phyloP scores from a whole-genome alignment of 2,888 invertebrate species.

The Erpobdella octoculata region DNA sequence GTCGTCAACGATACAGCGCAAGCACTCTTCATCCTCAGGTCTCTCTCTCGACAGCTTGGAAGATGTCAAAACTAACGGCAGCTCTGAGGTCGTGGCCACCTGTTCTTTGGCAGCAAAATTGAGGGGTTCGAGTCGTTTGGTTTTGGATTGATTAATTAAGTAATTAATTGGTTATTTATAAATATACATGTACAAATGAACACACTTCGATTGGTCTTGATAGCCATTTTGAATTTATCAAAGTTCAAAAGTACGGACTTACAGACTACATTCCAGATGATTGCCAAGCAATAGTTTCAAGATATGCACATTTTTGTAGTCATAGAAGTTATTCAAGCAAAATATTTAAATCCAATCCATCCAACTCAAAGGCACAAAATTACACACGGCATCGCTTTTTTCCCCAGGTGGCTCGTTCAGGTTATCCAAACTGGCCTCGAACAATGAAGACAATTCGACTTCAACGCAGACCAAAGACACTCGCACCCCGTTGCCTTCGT shows the following conservation, averaged over 20 bases:
- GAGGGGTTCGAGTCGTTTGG: slow-evolving; percentile 7
- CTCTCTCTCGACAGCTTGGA: slow-evolving; percentile 14
- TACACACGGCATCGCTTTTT: too few species aligned
- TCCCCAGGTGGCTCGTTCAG: slow-evolving; percentile 12
- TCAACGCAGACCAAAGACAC: slow-evolving; percentile 3
- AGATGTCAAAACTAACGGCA: slow-evolving; percentile 6
- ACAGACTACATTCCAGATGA: too few species aligned
- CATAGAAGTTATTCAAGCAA: too few species aligned
- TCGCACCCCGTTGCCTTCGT: neutral
- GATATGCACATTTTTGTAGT: too few species aligned
- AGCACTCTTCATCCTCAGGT: slow-evolving; percentile 10
- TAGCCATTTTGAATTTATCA: too few species aligned
- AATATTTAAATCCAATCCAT: too few species aligned
- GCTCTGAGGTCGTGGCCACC: slow-evolving; percentile 14
- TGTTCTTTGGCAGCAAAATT: slow-evolving; percentile 17
- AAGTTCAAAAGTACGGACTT: too few species aligned
- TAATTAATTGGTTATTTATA: too few species aligned
- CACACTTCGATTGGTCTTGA: too few species aligned
- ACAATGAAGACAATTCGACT: neutral
- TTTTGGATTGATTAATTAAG: too few species aligned
- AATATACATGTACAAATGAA: too few species aligned
- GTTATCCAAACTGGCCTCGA: neutral
- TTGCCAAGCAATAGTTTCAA: too few species aligned
- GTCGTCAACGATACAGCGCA: neutral
- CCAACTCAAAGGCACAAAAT: neutral